phyloP scores from a whole-genome alignment of 2,797 vertebrate genomes.

The Muraenolepis orangiensis region DNA sequence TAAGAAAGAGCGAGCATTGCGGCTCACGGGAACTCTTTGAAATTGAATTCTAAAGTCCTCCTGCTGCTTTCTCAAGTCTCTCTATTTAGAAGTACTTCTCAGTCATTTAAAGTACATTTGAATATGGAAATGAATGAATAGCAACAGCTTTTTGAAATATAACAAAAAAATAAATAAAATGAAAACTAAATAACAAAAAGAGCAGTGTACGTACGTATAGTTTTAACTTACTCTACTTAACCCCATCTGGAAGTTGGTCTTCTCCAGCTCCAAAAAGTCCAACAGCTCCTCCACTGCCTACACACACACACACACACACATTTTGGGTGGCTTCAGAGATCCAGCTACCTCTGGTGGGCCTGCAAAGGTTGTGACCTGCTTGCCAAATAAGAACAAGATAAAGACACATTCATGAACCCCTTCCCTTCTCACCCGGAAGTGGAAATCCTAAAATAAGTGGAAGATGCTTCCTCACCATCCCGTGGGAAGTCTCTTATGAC shows the following conservation, averaged over 20 bases:
- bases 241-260: constrained; percentile 92
- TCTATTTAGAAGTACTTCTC: not conserved
- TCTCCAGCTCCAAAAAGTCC: constrained; percentile 92
- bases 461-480: not conserved
- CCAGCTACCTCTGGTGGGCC: not conserved
- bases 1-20: too few species aligned
- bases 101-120: not conserved
- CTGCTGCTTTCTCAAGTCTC: not conserved
- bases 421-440: not conserved
- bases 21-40: not conserved
- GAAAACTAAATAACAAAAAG: not conserved
- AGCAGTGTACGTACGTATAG: not conserved
- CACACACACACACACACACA: constrained; percentile 14
- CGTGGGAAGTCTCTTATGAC: not conserved
- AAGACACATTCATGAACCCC: not conserved
- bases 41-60: not conserved
- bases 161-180: not conserved
- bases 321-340: not conserved
- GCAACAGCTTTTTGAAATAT: not conserved
- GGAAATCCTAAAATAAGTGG: not conserved
- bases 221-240: constrained; percentile 83
- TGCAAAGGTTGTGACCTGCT: not conserved
- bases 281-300: constrained; percentile 92
- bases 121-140: not conserved
- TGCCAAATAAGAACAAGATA: not conserved